Percentiles rank a stretch among this genome's conserved stretches.
These are phyloP conservation scores for Urophycis tenuis DNA, from an alignment of 2,797 vertebrate genomes.

Conservation along the genomic window DNA sequence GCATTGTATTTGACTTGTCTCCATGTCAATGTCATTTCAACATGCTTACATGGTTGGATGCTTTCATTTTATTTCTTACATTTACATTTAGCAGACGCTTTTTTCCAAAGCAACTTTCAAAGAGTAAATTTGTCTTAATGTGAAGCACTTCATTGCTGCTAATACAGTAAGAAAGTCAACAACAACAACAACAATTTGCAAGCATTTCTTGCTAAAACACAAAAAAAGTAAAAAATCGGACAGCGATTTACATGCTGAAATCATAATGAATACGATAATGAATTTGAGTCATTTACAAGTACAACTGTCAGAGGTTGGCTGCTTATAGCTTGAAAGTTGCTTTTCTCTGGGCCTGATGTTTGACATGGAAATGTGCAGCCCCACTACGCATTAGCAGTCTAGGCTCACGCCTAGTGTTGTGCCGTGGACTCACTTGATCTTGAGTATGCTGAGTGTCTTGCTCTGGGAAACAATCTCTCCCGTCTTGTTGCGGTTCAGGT, in stretches of 20 bases:
- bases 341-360: background rate
- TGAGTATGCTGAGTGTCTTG: conserved; percentile 87
- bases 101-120: too few relatives aligned
- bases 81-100: too few relatives aligned
- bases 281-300: background rate
- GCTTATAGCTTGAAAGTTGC: background rate
- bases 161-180: too few relatives aligned
- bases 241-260: background rate
- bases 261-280: background rate
- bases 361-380: background rate
- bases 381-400: background rate
- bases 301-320: background rate
- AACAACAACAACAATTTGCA: too few relatives aligned
- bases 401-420: too few relatives aligned
- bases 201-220: too few relatives aligned
- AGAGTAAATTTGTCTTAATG: too few relatives aligned
- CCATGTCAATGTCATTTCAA: background rate
- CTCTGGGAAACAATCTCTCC: conserved; percentile 88
- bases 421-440: conserved; percentile 86
- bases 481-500: conserved; percentile 92
- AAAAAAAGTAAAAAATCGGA: too few relatives aligned
- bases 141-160: too few relatives aligned
- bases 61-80: background rate
- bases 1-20: too few relatives aligned
- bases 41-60: background rate